Percentiles rank a stretch among this genome's conserved stretches.
These are phyloP conservation scores for Zenarchopterus dispar DNA, from an alignment of 2,797 vertebrate genomes.

Conservation along the genomic window DNA sequence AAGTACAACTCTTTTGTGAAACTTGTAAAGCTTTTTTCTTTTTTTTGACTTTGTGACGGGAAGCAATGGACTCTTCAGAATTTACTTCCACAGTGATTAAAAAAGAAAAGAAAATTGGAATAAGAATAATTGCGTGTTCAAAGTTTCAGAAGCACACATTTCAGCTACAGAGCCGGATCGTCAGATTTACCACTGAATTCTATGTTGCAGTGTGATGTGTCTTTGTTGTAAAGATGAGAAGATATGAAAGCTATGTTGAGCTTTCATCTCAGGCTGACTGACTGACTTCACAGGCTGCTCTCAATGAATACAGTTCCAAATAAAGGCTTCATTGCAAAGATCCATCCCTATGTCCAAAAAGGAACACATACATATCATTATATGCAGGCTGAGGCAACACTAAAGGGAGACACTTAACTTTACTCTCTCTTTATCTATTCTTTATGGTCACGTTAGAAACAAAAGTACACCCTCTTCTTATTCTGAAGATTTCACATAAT, in stretches of 20 bases:
- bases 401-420: conserved; percentile 44
- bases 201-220: conserved; percentile 25
- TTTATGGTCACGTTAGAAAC: conserved; percentile 42
- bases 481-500: too few species aligned
- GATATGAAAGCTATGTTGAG: conserved; percentile 46
- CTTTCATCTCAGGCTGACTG: conserved; percentile 54
- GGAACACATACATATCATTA: conserved; percentile 34
- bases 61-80: too few species aligned
- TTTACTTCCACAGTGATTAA: neutral
- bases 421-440: conserved; percentile 52
- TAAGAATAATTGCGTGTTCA: conserved; percentile 2
- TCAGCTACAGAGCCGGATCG: conserved; percentile 10
- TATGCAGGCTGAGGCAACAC: conserved; percentile 31
- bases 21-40: too few species aligned
- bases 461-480: too few species aligned
- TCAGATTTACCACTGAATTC: conserved; percentile 20
- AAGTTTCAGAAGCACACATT: neutral
- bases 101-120: neutral
- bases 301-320: conserved; percentile 15
- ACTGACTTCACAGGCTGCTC: conserved; percentile 44
- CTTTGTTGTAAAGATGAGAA: conserved; percentile 60
- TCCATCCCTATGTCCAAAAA: conserved; percentile 27
- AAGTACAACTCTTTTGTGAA: too few species aligned
- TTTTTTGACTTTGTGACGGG: too few species aligned
- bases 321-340: conserved; percentile 25